phyloP scores from a whole-genome alignment of 2,888 invertebrate species.

The Volucella bombylans region DNA sequence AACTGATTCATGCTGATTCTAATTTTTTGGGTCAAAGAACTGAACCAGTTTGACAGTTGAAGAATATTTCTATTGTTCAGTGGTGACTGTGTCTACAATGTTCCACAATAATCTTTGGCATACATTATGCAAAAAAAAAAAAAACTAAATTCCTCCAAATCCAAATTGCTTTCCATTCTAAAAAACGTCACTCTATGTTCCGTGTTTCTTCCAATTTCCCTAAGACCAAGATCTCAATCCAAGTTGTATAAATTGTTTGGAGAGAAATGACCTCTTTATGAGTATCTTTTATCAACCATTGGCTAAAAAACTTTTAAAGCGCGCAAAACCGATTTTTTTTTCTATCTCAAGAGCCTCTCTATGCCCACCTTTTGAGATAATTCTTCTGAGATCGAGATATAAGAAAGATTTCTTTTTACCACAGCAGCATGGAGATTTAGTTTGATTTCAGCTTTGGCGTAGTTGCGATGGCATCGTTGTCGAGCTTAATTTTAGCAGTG shows the following conservation, averaged over 20 bases:
- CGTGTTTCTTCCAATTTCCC: too few relatives aligned
- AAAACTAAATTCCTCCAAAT: not conserved
- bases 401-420: constrained; percentile 16
- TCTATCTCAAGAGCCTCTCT: constrained; percentile 3
- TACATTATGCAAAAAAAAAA: not conserved
- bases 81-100: not conserved
- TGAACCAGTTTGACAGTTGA: constrained; percentile 4
- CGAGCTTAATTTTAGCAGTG: constrained; percentile 10
- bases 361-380: not conserved
- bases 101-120: not conserved
- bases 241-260: not conserved
- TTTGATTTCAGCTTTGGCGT: constrained; percentile 18
- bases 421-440: not conserved
- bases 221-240: too few relatives aligned
- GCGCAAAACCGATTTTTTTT: not conserved
- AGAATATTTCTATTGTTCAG: not conserved
- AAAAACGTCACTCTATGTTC: too few relatives aligned
- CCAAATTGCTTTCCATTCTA: too few relatives aligned
- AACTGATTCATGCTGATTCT: not conserved
- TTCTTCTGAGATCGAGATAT: not conserved
- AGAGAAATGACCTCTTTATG: constrained; percentile 15
- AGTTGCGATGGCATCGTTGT: constrained; percentile 37
- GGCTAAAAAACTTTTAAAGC: not conserved
- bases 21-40: constrained; percentile 12
- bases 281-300: not conserved